Conservation (phyloP, 2,797 vertebrate genomes). For the Anas flavirostris region DNA sequence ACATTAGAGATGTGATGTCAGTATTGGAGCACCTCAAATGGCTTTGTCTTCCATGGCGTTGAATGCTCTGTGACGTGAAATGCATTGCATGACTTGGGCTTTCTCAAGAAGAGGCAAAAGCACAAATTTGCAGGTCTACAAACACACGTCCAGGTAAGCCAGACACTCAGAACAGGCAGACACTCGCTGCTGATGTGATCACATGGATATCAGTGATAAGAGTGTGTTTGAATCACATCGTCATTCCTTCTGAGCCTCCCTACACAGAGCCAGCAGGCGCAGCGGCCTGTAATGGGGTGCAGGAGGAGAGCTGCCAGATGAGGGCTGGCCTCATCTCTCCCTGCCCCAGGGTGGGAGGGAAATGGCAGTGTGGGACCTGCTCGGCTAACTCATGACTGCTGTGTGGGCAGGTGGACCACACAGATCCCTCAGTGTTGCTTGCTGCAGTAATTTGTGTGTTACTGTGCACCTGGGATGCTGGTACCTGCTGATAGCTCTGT, state of each 20-base stretch:
- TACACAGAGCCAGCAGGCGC: not conserved
- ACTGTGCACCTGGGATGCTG: rapidly evolving
- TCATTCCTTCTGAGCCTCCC: not conserved
- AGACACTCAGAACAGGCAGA: no score
- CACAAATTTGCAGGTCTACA: not conserved
- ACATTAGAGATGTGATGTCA: rapidly evolving
- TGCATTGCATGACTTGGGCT: not conserved
- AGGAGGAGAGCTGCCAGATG: not conserved
- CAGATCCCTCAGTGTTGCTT: rapidly evolving
- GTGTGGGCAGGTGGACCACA: not conserved
- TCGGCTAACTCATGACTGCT: not conserved
- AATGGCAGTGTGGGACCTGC: no score
- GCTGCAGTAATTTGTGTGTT: rapidly evolving
- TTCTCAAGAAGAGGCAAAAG: not conserved
- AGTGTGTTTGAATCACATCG: not conserved
- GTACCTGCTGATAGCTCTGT: rapidly evolving
- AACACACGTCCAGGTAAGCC: no score
- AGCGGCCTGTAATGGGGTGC: not conserved
- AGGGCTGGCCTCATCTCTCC: not conserved
- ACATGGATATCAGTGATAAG: not conserved
- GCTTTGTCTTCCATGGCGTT: not conserved
- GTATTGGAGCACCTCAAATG: not conserved
- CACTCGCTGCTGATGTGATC: not conserved
- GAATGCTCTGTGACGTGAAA: no score
- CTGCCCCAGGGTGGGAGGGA: not conserved